Evolutionary conservation across 2,888 invertebrate genomes (phyloP), one percentile per base, ranked within the genome.

Genomic region (Harpalus rubripes): DNA sequence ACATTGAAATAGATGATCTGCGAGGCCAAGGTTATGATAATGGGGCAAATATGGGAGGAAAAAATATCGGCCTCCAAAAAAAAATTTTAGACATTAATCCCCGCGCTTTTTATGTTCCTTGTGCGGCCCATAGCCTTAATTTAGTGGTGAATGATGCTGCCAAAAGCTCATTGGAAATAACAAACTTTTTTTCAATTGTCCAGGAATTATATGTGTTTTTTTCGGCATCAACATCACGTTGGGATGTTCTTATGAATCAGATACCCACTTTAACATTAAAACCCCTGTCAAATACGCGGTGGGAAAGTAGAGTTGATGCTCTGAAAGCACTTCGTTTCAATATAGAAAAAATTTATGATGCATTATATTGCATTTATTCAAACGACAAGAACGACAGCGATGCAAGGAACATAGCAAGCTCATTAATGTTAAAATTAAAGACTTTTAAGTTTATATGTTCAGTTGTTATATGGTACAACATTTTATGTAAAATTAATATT

Each of bases 61-160:
- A 87, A 56, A 74, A 87, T 74, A 87, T 78, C 81, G 87, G 87
- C 7, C 72, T 88, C 2, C 87, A 87, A 86, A 86, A 85, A 79
- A 85, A 84, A 87, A 85, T 87, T 59, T 61, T 87, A 76, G 85
- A 86, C 39, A 7, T 86, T 22, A 87, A 88, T 85, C 85, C 87
- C 12, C 81, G 87, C 10, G 88, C 88, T 68, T 87, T 88, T 78
- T 89, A 79, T 85, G 87, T 88, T n/a, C 88, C 88, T 12, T 88
- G 88, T 74, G 81, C 87, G 68, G 79, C 81, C 0, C 88, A 88
- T 83, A 85, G 86, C 44, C 85, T 88, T 61, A 88, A 89, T 88
- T 86, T 87, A 72, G 85, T 88, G n/a, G 87, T 88, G 15, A 88
- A 87, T 80, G 88, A 88, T 80, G 87, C 87, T 39, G 88, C 87